phyloP scores from a whole-genome alignment of 2,797 vertebrate species.

The Crocodylus rhombifer region DNA sequence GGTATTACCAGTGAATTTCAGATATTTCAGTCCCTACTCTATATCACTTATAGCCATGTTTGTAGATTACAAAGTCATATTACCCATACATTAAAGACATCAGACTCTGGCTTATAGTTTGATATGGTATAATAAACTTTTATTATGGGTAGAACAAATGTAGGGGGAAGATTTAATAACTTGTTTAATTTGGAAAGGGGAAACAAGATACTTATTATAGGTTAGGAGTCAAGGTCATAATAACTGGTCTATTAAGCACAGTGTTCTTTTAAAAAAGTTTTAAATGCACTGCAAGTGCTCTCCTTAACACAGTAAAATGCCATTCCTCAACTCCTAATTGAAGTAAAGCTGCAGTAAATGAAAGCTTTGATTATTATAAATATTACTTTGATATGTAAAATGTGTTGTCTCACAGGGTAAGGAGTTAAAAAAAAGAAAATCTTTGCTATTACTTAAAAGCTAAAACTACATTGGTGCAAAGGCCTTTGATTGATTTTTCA shows the following conservation, averaged over 20 bases:
- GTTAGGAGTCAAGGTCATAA: background rate
- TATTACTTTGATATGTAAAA: background rate
- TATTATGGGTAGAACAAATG: background rate
- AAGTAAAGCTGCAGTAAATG: background rate
- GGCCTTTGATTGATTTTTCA: background rate
- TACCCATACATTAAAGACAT: background rate
- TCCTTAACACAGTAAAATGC: background rate
- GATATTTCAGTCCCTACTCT: background rate
- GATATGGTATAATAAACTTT: background rate
- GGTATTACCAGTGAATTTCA: background rate
- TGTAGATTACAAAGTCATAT: slow-evolving; percentile 1
- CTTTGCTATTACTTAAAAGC: background rate
- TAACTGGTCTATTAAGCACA: background rate
- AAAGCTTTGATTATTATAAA: background rate
- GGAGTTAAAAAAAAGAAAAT: background rate
- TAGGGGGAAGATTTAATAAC: background rate
- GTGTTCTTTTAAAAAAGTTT: background rate
- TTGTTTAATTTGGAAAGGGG: background rate
- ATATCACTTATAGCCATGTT: background rate
- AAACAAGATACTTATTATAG: background rate
- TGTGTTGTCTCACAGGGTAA: background rate
- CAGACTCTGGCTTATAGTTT: background rate
- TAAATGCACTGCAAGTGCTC: slow-evolving; percentile 10
- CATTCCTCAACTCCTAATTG: background rate
- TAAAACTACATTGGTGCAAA: background rate